A percentile compares a stretch with the other conserved stretches of the same genome.
These are phyloP conservation scores for Drosophila ezoana DNA, from an alignment of 2,888 invertebrate species.

Conservation along the genomic window DNA sequence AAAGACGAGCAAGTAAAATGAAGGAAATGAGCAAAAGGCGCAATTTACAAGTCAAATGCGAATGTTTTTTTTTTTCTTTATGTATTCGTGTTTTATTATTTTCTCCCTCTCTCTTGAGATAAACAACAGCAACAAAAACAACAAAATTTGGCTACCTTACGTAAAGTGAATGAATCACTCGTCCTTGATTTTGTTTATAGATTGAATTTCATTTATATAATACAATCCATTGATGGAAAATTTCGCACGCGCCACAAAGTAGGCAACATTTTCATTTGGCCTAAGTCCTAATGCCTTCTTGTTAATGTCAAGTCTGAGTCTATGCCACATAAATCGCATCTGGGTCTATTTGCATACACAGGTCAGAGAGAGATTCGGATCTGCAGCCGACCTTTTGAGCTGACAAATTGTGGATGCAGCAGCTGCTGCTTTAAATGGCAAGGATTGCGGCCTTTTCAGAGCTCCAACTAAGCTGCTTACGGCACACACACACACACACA, in stretches of 20 bases:
- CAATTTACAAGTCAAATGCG: constrained; percentile 33
- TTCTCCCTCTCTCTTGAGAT: not conserved
- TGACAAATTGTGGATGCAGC: not conserved
- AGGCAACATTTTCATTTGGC: constrained; percentile 14
- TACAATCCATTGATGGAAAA: constrained; percentile 3
- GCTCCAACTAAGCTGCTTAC: constrained; percentile 38
- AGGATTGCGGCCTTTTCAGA: constrained; percentile 10
- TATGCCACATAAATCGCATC: not conserved
- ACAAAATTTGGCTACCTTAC: constrained; percentile 16
- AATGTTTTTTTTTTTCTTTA: constrained; percentile 17
- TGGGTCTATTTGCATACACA: not conserved
- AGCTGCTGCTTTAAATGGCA: constrained; percentile 20
- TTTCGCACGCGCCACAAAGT: constrained; percentile 11
- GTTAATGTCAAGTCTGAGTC: not conserved
- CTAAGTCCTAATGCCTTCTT: not conserved
- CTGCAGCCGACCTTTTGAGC: constrained; percentile 12
- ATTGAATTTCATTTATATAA: constrained; percentile 12
- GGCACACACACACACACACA: constrained; percentile 12
- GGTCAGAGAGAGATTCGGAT: not conserved
- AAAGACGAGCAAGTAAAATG: not conserved
- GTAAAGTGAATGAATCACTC: constrained; percentile 25
- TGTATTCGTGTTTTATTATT: constrained; percentile 1
- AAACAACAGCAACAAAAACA: constrained; percentile 32
- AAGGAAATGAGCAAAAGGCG: not conserved
- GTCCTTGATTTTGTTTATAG: constrained; percentile 35